These are phyloP conservation scores for Philopedon plagiatum DNA, from an alignment of 2,888 invertebrate species.

Conservation along the genomic window DNA sequence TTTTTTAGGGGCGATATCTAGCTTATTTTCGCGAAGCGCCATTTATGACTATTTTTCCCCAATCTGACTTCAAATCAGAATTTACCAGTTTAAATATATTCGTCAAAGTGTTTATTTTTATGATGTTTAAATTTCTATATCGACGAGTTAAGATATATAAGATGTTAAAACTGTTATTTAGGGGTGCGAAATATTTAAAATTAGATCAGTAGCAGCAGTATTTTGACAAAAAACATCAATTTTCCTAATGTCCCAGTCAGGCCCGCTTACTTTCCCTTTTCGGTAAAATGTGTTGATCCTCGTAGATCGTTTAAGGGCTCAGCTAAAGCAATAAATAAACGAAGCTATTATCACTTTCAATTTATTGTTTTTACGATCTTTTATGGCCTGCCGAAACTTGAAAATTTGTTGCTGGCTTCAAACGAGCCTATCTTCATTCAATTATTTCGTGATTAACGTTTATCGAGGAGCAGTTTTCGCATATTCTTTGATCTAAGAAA, in stretches of 20 bases:
- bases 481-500: too few relatives aligned
- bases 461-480: constrained; percentile 7
- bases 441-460: constrained; percentile 38
- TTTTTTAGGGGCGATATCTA: too few relatives aligned
- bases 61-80: too few relatives aligned
- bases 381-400: constrained; percentile 47
- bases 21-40: too few relatives aligned
- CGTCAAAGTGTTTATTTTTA: too few relatives aligned
- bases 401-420: constrained; percentile 42
- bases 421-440: constrained; percentile 48
- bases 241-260: constrained; percentile 50
- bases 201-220: constrained; percentile 25
- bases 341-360: constrained; percentile 50
- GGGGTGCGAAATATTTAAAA: constrained; percentile 37
- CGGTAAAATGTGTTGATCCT: constrained; percentile 52
- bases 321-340: constrained; percentile 48
- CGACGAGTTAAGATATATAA: too few relatives aligned
- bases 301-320: constrained; percentile 48
- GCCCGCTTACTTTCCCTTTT: constrained; percentile 40
- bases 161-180: neutral
- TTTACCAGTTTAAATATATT: too few relatives aligned
- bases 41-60: too few relatives aligned
- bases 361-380: constrained; percentile 51
- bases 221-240: constrained; percentile 50
- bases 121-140: too few relatives aligned